Conservation (phyloP, 2,113 vertebrate species). For the Ifrita kowaldi region DNA sequence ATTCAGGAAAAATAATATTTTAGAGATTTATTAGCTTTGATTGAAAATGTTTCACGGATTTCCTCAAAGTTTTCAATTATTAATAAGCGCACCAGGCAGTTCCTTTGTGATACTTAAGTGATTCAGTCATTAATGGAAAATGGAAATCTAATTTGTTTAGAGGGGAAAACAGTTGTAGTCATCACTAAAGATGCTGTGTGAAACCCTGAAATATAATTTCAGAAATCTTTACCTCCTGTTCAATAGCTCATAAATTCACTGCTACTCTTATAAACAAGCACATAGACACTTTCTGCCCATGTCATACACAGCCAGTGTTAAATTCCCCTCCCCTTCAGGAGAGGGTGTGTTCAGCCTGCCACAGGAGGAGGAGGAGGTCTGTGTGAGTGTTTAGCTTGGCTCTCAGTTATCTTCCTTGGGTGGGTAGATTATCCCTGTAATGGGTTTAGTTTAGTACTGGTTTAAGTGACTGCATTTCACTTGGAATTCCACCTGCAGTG, state of each 20-base stretch:
- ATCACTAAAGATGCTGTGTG: background rate
- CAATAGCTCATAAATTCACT: background rate
- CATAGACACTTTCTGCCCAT: background rate
- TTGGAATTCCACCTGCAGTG: background rate
- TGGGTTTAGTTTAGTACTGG: background rate
- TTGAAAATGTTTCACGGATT: background rate
- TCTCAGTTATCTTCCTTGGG: fast-evolving
- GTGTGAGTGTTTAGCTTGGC: background rate
- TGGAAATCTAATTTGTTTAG: conserved; percentile 19
- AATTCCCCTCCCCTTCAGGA: background rate
- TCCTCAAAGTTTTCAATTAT: conserved; percentile 39
- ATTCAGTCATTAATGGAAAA: conserved; percentile 42
- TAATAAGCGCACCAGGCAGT: background rate
- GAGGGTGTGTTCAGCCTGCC: background rate
- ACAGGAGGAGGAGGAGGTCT: background rate
- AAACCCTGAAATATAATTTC: background rate
- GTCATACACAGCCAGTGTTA: background rate
- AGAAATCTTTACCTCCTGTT: background rate
- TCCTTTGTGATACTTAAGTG: conserved; percentile 21
- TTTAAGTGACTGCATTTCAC: background rate
- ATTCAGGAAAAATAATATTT: background rate
- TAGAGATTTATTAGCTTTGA: background rate
- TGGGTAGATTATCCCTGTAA: too few species aligned
- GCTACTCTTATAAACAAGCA: background rate
- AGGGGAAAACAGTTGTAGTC: background rate